Base-by-base conservation (phyloP, 2,797 vertebrate genomes). In the Hyperoplus lanceolatus region DNA sequence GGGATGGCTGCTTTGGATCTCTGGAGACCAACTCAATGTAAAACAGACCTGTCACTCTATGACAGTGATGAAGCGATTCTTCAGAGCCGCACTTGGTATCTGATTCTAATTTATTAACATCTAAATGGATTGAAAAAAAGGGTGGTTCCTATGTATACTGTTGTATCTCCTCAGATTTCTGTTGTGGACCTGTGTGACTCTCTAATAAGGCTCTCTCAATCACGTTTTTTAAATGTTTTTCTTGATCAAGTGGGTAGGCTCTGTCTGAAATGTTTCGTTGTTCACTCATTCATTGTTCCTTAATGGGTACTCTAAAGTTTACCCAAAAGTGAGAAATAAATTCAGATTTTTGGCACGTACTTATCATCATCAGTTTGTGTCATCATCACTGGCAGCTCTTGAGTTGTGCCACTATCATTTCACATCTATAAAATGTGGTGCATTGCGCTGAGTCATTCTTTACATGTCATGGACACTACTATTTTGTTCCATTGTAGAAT, bases 1-100 rank as follows among this genome's bases (percentile, higher is more conserved):
- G 21, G 11, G 46, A 46, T 56, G 49, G 53, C 51, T 65, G 49
- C 85, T 70, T 49, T 63, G 51, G 48, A 65, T 69, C 75, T 55
- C 65, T 5, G 16, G 56, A 71, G 79, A 68, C 36, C 13, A 68
- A 13, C 43, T 38, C 2, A 12, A 21, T 4, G 3, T 68, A 43
- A 83, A 70, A 54, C 16, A 49, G 59, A 83, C 18, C 70, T 63
- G 61, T 75, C 62, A 60, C 14, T 38, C 43, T 21, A 6, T 54
- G 77, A 87, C 78, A 80, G 59, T 80, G 88, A 92, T 85, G 56
- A 75, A 89, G 59, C 38, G 58, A 76, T 75, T 85, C 77, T 73
- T 59, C 68, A 54, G 56, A 67, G 41, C 67, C 0, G 21, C 61
- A 67, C 62, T n/a, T 70, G 53, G 62, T 80, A 69, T 39, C 66